Conservation (phyloP, 2,888 invertebrate genomes). For the Parasteatoda lunata region DNA sequence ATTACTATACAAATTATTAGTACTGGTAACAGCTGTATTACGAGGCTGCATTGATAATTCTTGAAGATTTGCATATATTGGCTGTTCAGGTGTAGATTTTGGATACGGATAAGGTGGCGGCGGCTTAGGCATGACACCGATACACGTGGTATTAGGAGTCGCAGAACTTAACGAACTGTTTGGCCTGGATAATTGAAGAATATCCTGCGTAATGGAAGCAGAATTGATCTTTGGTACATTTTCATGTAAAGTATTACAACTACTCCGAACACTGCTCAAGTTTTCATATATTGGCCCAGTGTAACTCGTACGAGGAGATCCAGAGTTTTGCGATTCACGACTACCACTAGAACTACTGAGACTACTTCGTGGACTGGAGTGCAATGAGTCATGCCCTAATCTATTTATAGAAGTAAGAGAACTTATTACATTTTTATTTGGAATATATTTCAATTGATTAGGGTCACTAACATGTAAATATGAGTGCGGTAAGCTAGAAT, state of each 20-base stretch:
- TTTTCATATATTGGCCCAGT: slow-evolving; percentile 68
- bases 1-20: neutral
- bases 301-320: slow-evolving; percentile 64
- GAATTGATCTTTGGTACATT: slow-evolving; percentile 39
- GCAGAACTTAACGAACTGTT: slow-evolving; percentile 29
- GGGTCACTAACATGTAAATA: slow-evolving; percentile 38
- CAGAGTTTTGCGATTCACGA: slow-evolving; percentile 68
- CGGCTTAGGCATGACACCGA: slow-evolving; percentile 47
- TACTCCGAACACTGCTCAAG: slow-evolving; percentile 37
- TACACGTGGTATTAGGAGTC: slow-evolving; percentile 24
- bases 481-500: slow-evolving; percentile 13
- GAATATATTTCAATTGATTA: slow-evolving; percentile 43
- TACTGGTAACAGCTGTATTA: neutral
- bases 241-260: slow-evolving; percentile 8
- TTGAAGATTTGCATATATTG: slow-evolving; percentile 66
- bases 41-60: slow-evolving; percentile 43
- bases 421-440: slow-evolving; percentile 53
- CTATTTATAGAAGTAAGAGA: slow-evolving; percentile 32
- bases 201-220: slow-evolving; percentile 11
- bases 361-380: slow-evolving; percentile 69
- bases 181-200: slow-evolving; percentile 31
- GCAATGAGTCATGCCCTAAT: slow-evolving; percentile 61
- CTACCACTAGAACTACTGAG: slow-evolving; percentile 68
- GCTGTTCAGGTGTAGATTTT: slow-evolving; percentile 33
- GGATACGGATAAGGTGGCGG: slow-evolving; percentile 66